Evolutionary conservation across 2,888 invertebrate species (phyloP).

Genomic region (Synergus japonicus): DNA sequence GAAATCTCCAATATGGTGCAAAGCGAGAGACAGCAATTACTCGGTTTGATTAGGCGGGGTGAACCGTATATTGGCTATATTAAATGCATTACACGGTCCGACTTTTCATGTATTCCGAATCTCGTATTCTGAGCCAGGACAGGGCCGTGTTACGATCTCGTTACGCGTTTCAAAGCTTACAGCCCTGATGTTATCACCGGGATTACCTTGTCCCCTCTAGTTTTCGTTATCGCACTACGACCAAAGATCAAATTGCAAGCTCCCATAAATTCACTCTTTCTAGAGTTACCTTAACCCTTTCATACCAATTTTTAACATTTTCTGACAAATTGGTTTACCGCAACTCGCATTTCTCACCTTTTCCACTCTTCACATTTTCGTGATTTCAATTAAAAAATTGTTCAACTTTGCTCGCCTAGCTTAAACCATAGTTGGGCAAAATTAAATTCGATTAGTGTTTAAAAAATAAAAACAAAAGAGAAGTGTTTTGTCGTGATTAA

Average conservation of each 20-base stretch:
- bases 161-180: conserved; percentile 44
- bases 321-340: not conserved
- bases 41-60: conserved; percentile 33
- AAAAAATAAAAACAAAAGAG: no score
- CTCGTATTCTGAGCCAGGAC: conserved; percentile 41
- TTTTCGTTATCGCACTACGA: conserved; percentile 21
- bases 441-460: no score
- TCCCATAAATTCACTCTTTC: not conserved
- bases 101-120: conserved; percentile 39
- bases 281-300: not conserved
- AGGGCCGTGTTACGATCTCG: conserved; percentile 43
- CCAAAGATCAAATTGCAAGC: not conserved
- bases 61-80: conserved; percentile 32
- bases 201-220: conserved; percentile 33
- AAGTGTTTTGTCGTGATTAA: no score
- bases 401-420: no score
- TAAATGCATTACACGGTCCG: conserved; percentile 44
- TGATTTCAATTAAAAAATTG: no score
- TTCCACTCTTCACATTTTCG: no score
- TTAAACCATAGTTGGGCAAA: no score
- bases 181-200: conserved; percentile 12
- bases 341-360: no score
- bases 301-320: not conserved
- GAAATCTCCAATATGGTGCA: conserved; percentile 21
- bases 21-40: conserved; percentile 3